Base-by-base conservation (phyloP, 2,797 vertebrate genomes). In the Esox lucius region DNA sequence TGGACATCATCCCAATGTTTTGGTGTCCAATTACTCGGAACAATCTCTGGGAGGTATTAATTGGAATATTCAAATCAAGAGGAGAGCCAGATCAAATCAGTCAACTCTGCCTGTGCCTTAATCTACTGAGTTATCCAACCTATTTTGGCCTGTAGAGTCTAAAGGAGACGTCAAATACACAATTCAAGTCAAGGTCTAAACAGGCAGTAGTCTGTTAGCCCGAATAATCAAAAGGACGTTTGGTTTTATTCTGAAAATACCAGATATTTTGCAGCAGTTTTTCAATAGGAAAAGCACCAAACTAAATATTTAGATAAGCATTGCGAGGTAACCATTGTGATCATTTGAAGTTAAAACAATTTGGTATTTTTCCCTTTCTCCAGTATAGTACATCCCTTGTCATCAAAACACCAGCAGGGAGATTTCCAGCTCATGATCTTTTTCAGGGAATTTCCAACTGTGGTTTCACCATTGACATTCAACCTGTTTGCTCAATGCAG, bases 381-480 rank as follows among this genome's bases (percentile, higher is more conserved):
- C 56, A 59, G n/a, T 22, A 11, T n/a, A n/a, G 19, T 22, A 22
- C 53, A 56, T 11, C 53, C 28, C 62, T 15, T 56, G 9, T 22
- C 24, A 75, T 31, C 67, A 51, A 22, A 56, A 51, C 1, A 39
- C 76, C 80, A 67, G 39, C 19, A 78, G 66, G 75, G 26, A 77
- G 8, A 4, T 51, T 15, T 1, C 22, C 11, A 64, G 22, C 56
- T 16, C 13, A 42, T 66, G 3, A 46, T n/a, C 71, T 48, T 70
- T 68, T 7, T 68, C 19, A 68, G 80, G 87, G 84, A 78, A 78
- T 80, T 86, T 84, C 81, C 81, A 80, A 35, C 17, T 48, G 56
- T 73, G 76, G 75, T 78, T 78, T 78, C 24, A 51, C 76, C 46
- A 49, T 17, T 7, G 56, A 69, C 33, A 42, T 11, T 80, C 24